Evolutionary conservation across 2,888 invertebrate species (phyloP), one percentile per base, ranked within the genome.

Genomic region (Bombyx huttoni): DNA sequence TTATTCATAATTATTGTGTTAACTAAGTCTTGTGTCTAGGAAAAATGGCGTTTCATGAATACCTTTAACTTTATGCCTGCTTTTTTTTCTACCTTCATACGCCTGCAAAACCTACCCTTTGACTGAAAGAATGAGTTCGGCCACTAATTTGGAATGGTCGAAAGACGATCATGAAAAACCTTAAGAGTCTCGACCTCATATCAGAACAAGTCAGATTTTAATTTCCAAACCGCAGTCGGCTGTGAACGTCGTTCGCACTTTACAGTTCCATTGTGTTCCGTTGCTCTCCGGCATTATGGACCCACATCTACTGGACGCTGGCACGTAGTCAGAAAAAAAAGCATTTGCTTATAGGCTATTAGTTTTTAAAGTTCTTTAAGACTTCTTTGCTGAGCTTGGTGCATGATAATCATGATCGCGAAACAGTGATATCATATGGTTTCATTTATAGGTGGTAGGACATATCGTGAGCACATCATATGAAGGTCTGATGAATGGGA

Each of bases 191-290:
- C 24, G 24, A 24, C 24, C 24, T 58, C 68, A 68, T 75, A 80
- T 83, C 77, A 75, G 73, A 68, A 70, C 72, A 72, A 76, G 76
- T 71, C 69, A 68, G 73, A 86, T 89, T 89, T 89, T 89, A 88
- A 89, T 89, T 89, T 85, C 86, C 79, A 83, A 87, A 88, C 89
- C 89, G 80, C 87, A 86, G 72, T 61, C 67, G 67, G 73, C 76
- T 72, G 81, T 89, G 84, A 85, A 85, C 78, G 79, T 76, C 70
- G 73, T 76, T 74, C 70, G 75, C 74, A 78, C 75, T 86, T 88
- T 86, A 87, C 77, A 76, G 84, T 74, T 74, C 85, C 80, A 88
- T 88, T 88, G 87, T 87, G 73, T 71, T 59, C 61, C 63, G 56
- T 47, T 47, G 50, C 50, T 35, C 52, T 52, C n/a, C 50, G 50